phyloP scores from a whole-genome alignment of 2,113 vertebrate species.

The Clarias macrocephalus region DNA sequence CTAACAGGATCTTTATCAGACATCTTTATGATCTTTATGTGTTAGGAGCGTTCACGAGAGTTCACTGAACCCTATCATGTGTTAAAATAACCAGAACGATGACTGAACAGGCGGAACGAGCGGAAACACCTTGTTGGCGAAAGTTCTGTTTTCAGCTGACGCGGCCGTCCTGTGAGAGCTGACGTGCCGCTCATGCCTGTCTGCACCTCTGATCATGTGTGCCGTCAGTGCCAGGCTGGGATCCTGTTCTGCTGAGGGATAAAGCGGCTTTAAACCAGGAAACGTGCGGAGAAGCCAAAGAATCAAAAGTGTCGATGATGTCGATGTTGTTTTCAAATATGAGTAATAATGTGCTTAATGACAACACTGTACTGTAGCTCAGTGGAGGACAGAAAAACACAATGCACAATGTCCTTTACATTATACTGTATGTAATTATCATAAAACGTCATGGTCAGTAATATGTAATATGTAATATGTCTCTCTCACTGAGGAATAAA shows the following conservation, averaged over 20 bases:
- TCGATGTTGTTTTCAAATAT: not conserved
- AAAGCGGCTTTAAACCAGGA: not conserved
- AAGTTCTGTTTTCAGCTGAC: conserved; percentile 7
- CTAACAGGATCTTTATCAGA: not conserved
- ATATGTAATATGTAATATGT: no score
- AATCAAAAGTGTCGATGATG: not conserved
- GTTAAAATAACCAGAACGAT: conserved; percentile 19
- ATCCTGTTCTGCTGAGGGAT: not conserved
- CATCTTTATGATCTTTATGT: not conserved
- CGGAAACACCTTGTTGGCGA: conserved; percentile 6
- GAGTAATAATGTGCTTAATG: not conserved
- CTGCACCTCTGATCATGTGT: not conserved
- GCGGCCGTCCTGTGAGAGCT: conserved; percentile 3
- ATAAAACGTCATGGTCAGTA: no score
- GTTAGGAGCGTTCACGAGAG: not conserved
- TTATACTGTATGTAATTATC: not conserved
- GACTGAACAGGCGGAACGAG: conserved; percentile 2
- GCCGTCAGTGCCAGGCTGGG: not conserved
- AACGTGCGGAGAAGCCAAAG: not conserved
- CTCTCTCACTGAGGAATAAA: not conserved
- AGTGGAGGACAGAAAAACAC: no score
- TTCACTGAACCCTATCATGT: not conserved
- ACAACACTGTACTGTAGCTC: no score
- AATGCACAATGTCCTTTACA: not conserved
- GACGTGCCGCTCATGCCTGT: not conserved